phyloP scores from a whole-genome alignment of 2,797 vertebrate genomes.

The Sylvia borin region DNA sequence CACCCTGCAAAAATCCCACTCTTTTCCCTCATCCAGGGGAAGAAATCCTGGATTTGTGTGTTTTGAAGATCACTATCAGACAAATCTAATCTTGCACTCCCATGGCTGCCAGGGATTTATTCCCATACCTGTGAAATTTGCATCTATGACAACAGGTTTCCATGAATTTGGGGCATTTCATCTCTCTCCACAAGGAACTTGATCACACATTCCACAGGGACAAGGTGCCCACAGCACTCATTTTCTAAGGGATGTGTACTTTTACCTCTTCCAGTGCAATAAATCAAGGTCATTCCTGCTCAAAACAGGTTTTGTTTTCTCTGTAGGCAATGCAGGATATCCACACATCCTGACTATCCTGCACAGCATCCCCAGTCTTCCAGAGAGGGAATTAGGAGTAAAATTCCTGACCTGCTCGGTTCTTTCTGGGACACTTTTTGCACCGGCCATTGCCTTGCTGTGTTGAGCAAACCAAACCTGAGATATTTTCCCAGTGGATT shows the following conservation, averaged over 20 bases:
- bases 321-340: not conserved
- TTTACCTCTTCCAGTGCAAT: not conserved
- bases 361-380: not conserved
- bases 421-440: not conserved
- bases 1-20: not conserved
- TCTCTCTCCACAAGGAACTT: not conserved
- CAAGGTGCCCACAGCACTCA: not conserved
- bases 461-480: not conserved
- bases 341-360: not conserved
- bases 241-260: not conserved
- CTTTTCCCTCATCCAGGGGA: too few relatives aligned
- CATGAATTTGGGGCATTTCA: not conserved
- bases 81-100: not conserved
- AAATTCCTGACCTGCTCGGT: accelerated
- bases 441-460: not conserved
- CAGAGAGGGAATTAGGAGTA: not conserved
- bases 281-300: not conserved
- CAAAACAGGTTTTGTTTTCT: not conserved
- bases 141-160: not conserved
- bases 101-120: not conserved
- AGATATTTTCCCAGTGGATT: not conserved
- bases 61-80: not conserved
- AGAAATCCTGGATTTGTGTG: not conserved
- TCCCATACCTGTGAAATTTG: not conserved
- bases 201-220: not conserved